Evolutionary conservation across 2,797 vertebrate species (phyloP).

Genomic region (Macrochelys suwanniensis): DNA sequence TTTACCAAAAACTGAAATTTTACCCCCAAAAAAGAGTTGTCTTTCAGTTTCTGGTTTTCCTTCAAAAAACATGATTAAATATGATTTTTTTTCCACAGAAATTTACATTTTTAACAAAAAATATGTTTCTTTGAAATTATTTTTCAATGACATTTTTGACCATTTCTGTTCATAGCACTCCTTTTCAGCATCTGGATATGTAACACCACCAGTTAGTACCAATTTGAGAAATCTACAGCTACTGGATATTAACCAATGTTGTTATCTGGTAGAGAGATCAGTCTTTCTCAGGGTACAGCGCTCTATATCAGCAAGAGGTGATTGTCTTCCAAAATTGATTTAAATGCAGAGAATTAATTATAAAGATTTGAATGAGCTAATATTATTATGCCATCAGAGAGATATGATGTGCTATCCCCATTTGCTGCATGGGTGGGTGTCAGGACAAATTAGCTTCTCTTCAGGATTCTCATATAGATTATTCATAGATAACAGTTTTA

Average conservation of each 20-base stretch:
- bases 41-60: background rate
- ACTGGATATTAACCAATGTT: background rate
- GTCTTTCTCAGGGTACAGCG: background rate
- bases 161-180: background rate
- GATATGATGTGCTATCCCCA: background rate
- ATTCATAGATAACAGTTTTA: conserved; percentile 2
- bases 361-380: conserved; percentile 32
- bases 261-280: conserved; percentile 15
- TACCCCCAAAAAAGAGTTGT: accelerated
- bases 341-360: conserved; percentile 41
- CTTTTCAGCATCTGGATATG: background rate
- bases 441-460: conserved; percentile 6
- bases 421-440: background rate
- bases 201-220: background rate
- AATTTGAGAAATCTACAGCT: conserved; percentile 1
- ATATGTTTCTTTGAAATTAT: background rate
- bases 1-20: background rate
- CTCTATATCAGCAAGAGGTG: conserved; percentile 1
- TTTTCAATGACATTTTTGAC: conserved; percentile 18
- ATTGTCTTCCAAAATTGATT: conserved; percentile 35
- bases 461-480: conserved; percentile 2
- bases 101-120: background rate
- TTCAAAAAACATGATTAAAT: background rate
- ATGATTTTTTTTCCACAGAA: background rate
- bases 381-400: conserved; percentile 11